Percentiles rank a stretch among this genome's conserved stretches.
Evolutionary conservation across 2,113 vertebrate genomes (phyloP).

Genomic region (Tauraco erythrolophus): DNA sequence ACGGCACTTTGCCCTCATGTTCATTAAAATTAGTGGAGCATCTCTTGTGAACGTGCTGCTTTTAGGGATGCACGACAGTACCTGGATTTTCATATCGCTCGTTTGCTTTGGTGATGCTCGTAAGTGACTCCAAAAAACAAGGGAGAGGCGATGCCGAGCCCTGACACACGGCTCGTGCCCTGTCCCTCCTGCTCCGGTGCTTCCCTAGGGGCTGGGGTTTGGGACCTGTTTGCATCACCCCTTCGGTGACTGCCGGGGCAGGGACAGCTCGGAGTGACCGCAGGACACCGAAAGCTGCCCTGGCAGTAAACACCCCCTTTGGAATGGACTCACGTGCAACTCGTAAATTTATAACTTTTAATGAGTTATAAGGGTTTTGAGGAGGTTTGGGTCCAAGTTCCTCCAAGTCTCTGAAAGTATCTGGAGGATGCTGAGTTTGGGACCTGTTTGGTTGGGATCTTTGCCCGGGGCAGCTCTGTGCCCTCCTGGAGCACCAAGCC

Average conservation of each 20-base stretch:
- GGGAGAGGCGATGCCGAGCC: not conserved
- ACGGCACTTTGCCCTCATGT: not conserved
- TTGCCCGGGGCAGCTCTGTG: not conserved
- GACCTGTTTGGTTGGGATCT: not conserved
- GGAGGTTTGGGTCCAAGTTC: not conserved
- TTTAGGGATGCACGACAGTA: not conserved
- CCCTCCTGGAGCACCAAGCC: rapidly evolving
- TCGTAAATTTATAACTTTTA: not conserved
- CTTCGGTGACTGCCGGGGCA: not conserved
- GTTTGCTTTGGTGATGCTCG: not conserved
- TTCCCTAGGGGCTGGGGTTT: not conserved
- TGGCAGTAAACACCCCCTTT: not conserved
- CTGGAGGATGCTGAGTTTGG: not conserved
- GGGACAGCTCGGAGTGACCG: rapidly evolving
- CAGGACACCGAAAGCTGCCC: no score
- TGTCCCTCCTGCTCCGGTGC: not conserved
- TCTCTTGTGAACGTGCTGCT: not conserved
- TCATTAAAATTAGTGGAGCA: not conserved
- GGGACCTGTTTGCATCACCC: rapidly evolving
- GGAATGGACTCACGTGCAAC: not conserved
- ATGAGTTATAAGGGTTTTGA: not conserved
- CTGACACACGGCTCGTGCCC: not conserved
- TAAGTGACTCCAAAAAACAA: not conserved
- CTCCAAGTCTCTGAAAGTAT: not conserved
- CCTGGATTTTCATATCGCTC: not conserved